A percentile compares a stretch with the other conserved stretches of the same genome.
Evolutionary conservation across 1,140 invertebrate species (phyloP).

Genomic region (Drosophila pandora): DNA sequence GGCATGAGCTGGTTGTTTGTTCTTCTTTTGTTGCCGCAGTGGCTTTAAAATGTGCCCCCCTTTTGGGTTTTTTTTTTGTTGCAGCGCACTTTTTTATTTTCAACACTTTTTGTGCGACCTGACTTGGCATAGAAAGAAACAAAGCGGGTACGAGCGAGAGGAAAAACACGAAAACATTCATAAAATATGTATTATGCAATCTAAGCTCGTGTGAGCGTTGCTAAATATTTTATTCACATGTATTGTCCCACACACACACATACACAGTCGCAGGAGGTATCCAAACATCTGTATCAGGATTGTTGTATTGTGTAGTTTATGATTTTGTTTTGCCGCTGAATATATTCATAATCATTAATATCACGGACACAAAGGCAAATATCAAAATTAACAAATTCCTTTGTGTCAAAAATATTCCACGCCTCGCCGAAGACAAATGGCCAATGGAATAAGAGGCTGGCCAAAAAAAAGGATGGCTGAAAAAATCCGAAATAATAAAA

Average conservation of each 20-base stretch:
- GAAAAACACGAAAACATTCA: slow-evolving; percentile 67
- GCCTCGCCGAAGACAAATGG: slow-evolving; percentile 79
- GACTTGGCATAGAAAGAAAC: slow-evolving; percentile 44
- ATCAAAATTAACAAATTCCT: slow-evolving; percentile 75
- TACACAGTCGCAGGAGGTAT: slow-evolving; percentile 8
- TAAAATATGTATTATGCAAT: slow-evolving; percentile 83
- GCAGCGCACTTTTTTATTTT: slow-evolving; percentile 62
- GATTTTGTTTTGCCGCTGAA: slow-evolving; percentile 59
- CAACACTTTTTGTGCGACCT: slow-evolving; percentile 68
- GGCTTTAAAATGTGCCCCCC: slow-evolving; percentile 59
- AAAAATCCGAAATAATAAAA: slow-evolving; percentile 54
- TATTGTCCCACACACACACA: slow-evolving; percentile 60
- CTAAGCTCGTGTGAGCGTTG: slow-evolving; percentile 83
- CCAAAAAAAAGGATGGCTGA: slow-evolving; percentile 6
- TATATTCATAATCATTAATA: slow-evolving; percentile 68
- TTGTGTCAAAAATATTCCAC: slow-evolving; percentile 74
- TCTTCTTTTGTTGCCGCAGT: slow-evolving; percentile 72
- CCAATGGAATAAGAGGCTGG: slow-evolving; percentile 18
- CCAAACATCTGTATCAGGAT: slow-evolving; percentile 18
- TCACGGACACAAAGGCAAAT: slow-evolving; percentile 50
- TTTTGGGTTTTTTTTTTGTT: slow-evolving; percentile 11
- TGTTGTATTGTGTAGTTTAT: slow-evolving; percentile 60
- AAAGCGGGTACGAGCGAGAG: slow-evolving; percentile 18
- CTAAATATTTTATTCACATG: slow-evolving; percentile 80
- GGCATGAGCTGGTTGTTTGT: slow-evolving; percentile 38